These are phyloP conservation scores for Hemibagrus guttatus DNA, from an alignment of 2,797 vertebrate species.

Conservation along the genomic window DNA sequence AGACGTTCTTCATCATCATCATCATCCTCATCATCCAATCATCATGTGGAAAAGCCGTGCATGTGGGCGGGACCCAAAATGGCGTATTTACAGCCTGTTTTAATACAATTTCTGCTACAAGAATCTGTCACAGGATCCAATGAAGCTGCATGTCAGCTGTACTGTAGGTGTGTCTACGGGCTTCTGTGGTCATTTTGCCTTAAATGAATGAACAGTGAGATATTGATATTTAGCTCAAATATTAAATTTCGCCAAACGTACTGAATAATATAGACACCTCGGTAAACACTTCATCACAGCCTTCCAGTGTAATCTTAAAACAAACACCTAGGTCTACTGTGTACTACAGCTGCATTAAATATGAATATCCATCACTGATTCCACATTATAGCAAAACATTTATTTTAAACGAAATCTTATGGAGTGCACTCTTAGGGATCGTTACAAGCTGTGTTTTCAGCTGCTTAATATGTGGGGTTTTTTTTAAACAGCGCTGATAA, in stretches of 20 bases:
- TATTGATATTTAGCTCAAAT: not conserved
- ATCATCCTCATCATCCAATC: not conserved
- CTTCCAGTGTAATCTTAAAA: not conserved
- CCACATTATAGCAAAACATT: not conserved
- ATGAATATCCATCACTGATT: not conserved
- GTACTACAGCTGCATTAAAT: not conserved
- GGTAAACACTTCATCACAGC: not conserved
- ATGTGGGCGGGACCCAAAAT: not conserved
- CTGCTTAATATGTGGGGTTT: too few relatives aligned
- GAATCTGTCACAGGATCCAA: not conserved
- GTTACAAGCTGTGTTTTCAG: not conserved
- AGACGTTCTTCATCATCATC: not conserved
- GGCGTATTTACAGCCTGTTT: not conserved
- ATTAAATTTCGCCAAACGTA: not conserved
- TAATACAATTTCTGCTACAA: not conserved
- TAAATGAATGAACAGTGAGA: not conserved
- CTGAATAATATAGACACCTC: not conserved
- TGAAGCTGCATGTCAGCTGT: not conserved
- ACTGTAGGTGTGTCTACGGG: not conserved
- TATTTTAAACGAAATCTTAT: conserved; percentile 38
- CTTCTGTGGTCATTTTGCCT: not conserved
- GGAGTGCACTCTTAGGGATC: conserved; percentile 22
- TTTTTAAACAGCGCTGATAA: conserved; percentile 1
- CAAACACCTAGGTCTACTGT: not conserved
- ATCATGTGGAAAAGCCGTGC: not conserved